Evolutionary conservation across 2,113 vertebrate species (phyloP), one percentile per base, ranked within the genome.

Genomic region (Numenius arquata): DNA sequence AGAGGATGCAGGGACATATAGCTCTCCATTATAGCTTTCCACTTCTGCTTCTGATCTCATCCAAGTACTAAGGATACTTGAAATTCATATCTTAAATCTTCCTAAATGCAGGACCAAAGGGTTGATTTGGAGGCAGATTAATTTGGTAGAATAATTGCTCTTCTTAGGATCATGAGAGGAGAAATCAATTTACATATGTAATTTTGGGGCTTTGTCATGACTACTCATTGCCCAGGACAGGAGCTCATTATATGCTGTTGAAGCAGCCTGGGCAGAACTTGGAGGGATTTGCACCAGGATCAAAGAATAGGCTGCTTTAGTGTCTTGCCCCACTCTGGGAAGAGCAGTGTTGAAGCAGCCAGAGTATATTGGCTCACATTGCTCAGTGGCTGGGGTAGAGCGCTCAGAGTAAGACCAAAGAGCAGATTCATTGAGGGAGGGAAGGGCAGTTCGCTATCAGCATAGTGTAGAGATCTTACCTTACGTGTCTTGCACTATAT

Each of bases 71-170:
- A 82, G 77, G 26, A 41, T 79, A 50, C 80, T 88, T 93, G 58
- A 95, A n/a, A 85, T 81, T 87, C 41, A 38, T 55, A 26, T 79
- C 41, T 79, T 81, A 89, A 90, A 79, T 85, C 62, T 93, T 85
- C 22, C 58, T 83, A 61, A 85, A 41, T 91, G 70, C 73, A 89
- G 43, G 41, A 89, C 63, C 45, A 76, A 82, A 95, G 77, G 21
- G 73, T 93, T 92, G 77, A 91, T 89, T 85, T 88, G 71, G 62
- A 91, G 77, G 58, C 77, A 92, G 70, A 70, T 93, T 89, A 88
- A 72, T 95, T 81, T 91, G 84, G 73, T 47, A 85, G 66, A 76
- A 67, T 82, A 95, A 93, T 92, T 95, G 67, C 65, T 67, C 13
- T 48, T 89, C 50, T 89, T 5, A 14, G 50, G 63, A 87, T 85